Conservation (phyloP, 64 coral and sea anemone species). For the Stichodactyla helianthus region DNA sequence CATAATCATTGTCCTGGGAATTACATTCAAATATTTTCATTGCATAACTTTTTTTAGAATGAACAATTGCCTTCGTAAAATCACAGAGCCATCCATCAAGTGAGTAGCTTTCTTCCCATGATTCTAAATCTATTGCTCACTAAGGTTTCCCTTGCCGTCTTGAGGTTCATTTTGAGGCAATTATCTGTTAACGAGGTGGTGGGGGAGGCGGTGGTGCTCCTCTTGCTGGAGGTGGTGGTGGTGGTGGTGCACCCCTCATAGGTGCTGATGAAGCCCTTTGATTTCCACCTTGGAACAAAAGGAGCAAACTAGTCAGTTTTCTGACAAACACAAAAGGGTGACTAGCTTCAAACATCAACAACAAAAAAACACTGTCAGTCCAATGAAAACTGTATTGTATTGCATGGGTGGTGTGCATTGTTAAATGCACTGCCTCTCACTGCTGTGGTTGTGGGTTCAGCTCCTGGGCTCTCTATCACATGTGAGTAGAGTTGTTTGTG, state of each 20-base stretch:
- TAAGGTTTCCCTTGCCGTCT: neutral
- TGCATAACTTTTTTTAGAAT: neutral
- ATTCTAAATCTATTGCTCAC: neutral
- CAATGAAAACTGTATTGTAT: too few species aligned
- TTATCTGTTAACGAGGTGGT: constrained; percentile 26
- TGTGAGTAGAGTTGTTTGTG: too few species aligned
- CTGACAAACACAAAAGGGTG: neutral
- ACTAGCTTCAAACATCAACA: too few species aligned
- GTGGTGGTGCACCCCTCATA: constrained; percentile 23
- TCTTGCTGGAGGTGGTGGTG: constrained; percentile 40
- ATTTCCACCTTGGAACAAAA: neutral
- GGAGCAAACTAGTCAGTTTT: neutral
- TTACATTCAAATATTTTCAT: neutral
- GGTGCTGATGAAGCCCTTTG: neutral
- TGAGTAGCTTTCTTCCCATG: neutral
- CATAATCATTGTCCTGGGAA: constrained; percentile 2
- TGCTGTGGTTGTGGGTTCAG: too few species aligned
- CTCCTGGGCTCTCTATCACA: too few species aligned
- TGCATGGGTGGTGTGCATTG: too few species aligned
- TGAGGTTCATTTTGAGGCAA: neutral
- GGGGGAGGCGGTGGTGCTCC: constrained; percentile 53
- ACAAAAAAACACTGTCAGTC: too few species aligned
- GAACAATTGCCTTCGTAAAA: neutral
- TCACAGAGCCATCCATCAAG: neutral
- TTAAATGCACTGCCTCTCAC: too few species aligned